These are phyloP conservation scores for Patella vulgata DNA, from an alignment of 1,140 invertebrate genomes.

Conservation along the genomic window DNA sequence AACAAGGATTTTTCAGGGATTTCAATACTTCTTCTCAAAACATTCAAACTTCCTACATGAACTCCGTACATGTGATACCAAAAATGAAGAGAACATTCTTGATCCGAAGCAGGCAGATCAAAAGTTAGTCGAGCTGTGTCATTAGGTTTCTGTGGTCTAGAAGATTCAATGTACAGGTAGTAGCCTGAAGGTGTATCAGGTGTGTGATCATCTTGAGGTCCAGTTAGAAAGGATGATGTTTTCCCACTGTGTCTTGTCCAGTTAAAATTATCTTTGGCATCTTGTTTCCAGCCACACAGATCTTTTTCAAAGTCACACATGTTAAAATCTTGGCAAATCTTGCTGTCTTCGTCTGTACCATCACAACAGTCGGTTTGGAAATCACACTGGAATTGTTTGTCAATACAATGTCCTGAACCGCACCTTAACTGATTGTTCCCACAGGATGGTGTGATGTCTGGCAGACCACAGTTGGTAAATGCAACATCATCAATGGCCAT, in stretches of 20 bases:
- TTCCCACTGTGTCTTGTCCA: slow-evolving; percentile 50
- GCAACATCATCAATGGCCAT: slow-evolving; percentile 53
- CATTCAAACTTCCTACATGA: slow-evolving; percentile 47
- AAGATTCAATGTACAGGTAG: slow-evolving; percentile 60
- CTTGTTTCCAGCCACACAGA: slow-evolving; percentile 53
- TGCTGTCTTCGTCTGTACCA: slow-evolving; percentile 46
- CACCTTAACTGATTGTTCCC: slow-evolving; percentile 37
- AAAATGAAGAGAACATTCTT: slow-evolving; percentile 67
- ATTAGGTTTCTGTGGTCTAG: slow-evolving; percentile 41
- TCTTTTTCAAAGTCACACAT: slow-evolving; percentile 54
- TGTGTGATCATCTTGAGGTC: slow-evolving; percentile 56
- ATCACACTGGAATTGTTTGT: slow-evolving; percentile 49
- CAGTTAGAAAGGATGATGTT: slow-evolving; percentile 46
- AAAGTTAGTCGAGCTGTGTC: slow-evolving; percentile 46
- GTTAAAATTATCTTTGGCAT: slow-evolving; percentile 52
- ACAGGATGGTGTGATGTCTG: slow-evolving; percentile 34
- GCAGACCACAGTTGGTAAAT: slow-evolving; percentile 47
- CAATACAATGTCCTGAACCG: slow-evolving; percentile 47
- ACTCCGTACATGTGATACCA: slow-evolving; percentile 82
- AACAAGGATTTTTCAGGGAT: slow-evolving; percentile 3
- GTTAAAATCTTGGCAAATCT: slow-evolving; percentile 40
- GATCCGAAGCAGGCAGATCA: slow-evolving; percentile 25
- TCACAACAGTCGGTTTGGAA: slow-evolving; percentile 58
- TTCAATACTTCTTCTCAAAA: slow-evolving; percentile 21
- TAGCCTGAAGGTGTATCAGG: slow-evolving; percentile 41